Evolutionary conservation across 2,888 invertebrate species (phyloP).

Genomic region (Sminthurides aquaticus): DNA sequence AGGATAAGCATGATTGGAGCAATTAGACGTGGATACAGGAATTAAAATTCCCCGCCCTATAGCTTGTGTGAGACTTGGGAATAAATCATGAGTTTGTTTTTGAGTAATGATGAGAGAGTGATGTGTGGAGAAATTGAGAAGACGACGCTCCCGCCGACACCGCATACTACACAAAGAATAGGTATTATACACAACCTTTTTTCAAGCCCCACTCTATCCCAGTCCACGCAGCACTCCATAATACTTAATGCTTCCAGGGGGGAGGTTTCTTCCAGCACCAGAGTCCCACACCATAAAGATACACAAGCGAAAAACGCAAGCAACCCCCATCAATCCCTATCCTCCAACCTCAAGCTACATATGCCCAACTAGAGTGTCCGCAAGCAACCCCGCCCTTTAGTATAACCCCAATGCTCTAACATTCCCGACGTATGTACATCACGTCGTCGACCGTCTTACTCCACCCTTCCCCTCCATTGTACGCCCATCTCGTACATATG

Average conservation of each 20-base stretch:
- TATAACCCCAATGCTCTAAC: not conserved
- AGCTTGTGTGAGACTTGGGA: not conserved
- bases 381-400: not conserved
- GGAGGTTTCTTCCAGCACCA: not conserved
- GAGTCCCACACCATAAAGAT: not conserved
- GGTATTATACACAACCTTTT: not conserved
- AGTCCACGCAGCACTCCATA: not conserved
- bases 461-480: not conserved
- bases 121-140: not conserved
- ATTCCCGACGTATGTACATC: not conserved
- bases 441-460: not conserved
- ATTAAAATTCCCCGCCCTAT: not conserved
- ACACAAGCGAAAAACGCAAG: not conserved
- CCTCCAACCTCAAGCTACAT: not conserved
- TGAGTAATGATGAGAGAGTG: not conserved
- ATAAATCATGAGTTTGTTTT: not conserved
- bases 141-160: constrained; percentile 1
- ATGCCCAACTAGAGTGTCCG: not conserved
- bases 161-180: not conserved
- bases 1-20: too few species aligned
- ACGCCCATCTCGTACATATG: too few species aligned
- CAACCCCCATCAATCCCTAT: not conserved
- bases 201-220: not conserved
- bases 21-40: not conserved
- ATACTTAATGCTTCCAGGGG: not conserved